phyloP scores from a whole-genome alignment of 2,888 invertebrate genomes.

The Oxytorus armatus region DNA sequence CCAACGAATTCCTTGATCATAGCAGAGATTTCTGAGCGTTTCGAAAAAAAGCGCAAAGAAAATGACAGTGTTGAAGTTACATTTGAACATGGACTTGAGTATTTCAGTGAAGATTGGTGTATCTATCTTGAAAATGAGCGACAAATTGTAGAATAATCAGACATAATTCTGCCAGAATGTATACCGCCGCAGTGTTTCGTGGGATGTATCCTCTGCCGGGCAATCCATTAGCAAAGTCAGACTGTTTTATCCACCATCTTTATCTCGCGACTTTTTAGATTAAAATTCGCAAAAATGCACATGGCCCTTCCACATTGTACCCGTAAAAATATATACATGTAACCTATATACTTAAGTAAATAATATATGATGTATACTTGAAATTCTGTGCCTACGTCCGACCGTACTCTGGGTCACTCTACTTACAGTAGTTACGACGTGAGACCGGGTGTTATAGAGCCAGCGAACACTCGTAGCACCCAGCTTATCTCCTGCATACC shows the following conservation, averaged over 20 bases:
- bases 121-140: slow-evolving; percentile 7
- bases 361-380: background rate
- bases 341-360: background rate
- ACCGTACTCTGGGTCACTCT: slow-evolving; percentile 51
- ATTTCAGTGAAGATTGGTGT: too few relatives aligned
- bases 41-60: too few relatives aligned
- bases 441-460: slow-evolving; percentile 32
- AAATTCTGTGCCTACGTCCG: slow-evolving; percentile 14
- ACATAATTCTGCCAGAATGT: background rate
- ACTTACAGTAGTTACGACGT: slow-evolving; percentile 45
- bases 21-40: too few relatives aligned
- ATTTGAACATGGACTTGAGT: too few relatives aligned
- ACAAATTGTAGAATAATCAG: slow-evolving; percentile 35
- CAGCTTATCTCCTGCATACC: background rate
- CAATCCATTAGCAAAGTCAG: slow-evolving; percentile 55
- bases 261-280: slow-evolving; percentile 24
- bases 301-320: background rate
- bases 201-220: slow-evolving; percentile 1
- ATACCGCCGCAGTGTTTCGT: background rate
- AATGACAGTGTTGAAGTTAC: too few relatives aligned
- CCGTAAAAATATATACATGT: slow-evolving; percentile 12
- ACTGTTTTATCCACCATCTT: slow-evolving; percentile 20
- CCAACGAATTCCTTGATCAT: too few relatives aligned
- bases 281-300: slow-evolving; percentile 46
- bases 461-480: slow-evolving; percentile 27